phyloP scores from a whole-genome alignment of 2,113 vertebrate species.

The Callipepla squamata region DNA sequence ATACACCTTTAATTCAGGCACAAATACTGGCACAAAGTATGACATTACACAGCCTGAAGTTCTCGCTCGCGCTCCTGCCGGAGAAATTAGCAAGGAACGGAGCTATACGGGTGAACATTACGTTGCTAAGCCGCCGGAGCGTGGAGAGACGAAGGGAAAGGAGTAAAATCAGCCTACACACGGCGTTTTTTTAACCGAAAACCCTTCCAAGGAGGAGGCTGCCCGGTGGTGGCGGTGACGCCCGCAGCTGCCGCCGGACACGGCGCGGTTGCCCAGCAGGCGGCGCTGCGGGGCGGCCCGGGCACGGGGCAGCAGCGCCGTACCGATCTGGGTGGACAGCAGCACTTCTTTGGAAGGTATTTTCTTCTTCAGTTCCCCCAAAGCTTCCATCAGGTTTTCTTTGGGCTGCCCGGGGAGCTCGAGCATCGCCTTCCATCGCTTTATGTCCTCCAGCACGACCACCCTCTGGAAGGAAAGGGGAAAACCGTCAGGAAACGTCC shows the following conservation, averaged over 20 bases:
- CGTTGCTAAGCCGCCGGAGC: neutral
- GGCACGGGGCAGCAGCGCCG: neutral
- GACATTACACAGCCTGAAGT: neutral
- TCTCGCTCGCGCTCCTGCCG: neutral
- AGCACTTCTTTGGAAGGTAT: conserved; percentile 93
- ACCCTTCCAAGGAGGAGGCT: neutral
- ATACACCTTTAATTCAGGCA: neutral
- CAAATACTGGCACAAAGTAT: accelerated
- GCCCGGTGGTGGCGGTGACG: neutral
- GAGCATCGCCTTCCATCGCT: conserved; percentile 88
- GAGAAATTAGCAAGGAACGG: neutral
- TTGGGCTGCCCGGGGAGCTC: conserved; percentile 88
- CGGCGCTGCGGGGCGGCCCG: conserved; percentile 58
- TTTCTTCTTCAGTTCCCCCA: conserved; percentile 93
- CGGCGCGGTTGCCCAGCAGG: conserved; percentile 35
- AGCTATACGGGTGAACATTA: neutral
- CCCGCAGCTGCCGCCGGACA: neutral
- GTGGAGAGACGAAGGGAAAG: neutral
- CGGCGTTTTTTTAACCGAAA: neutral
- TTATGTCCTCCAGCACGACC: conserved; percentile 95
- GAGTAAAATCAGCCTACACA: neutral
- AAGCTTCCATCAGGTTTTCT: conserved; percentile 85
- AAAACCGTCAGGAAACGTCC: conserved; percentile 63
- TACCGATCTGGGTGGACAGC: conserved; percentile 92
- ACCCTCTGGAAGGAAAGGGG: conserved; percentile 87